Percentiles rank a stretch among this genome's conserved stretches.
Conservation (phyloP, 2,797 vertebrate genomes). For the Tolypeutes matacus region DNA sequence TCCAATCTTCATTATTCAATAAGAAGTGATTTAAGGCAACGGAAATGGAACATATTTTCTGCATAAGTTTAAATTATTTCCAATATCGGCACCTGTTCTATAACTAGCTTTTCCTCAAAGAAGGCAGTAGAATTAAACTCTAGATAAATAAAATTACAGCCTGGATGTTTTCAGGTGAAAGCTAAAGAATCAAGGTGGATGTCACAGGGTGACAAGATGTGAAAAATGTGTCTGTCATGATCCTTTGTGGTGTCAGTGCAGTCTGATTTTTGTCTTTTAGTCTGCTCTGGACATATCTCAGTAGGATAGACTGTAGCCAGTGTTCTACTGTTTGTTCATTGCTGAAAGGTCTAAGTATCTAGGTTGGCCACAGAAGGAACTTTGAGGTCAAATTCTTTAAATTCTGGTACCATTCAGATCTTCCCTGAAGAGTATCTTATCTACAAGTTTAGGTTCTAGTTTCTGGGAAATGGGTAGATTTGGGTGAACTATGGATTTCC, state of each 20-base stretch:
- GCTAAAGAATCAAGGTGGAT: not conserved
- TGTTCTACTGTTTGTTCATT: not conserved
- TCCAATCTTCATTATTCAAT: conserved; percentile 2
- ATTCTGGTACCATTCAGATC: not conserved
- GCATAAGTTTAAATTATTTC: conserved; percentile 14
- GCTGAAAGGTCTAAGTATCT: not conserved
- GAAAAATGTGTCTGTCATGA: not conserved
- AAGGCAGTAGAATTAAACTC: conserved; percentile 27
- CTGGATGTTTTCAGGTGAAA: conserved; percentile 33
- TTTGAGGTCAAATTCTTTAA: conserved; percentile 1
- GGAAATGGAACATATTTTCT: conserved; percentile 8
- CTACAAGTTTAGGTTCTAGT: not conserved
- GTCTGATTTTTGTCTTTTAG: not conserved
- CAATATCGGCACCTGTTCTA: not conserved
- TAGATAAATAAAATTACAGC: conserved; percentile 43
- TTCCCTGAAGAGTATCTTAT: not conserved
- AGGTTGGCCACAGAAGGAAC: not conserved
- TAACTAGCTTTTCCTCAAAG: conserved; percentile 49
- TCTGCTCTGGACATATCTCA: not conserved
- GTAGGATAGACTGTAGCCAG: not conserved
- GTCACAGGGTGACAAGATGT: not conserved
- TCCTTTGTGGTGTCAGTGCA: not conserved
- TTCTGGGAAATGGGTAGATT: not conserved
- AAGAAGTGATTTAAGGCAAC: conserved; percentile 26
- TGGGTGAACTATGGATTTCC: not conserved